Conservation (phyloP, 92 coral and sea anemone genomes). For the Anthopleura xanthogrammica region DNA sequence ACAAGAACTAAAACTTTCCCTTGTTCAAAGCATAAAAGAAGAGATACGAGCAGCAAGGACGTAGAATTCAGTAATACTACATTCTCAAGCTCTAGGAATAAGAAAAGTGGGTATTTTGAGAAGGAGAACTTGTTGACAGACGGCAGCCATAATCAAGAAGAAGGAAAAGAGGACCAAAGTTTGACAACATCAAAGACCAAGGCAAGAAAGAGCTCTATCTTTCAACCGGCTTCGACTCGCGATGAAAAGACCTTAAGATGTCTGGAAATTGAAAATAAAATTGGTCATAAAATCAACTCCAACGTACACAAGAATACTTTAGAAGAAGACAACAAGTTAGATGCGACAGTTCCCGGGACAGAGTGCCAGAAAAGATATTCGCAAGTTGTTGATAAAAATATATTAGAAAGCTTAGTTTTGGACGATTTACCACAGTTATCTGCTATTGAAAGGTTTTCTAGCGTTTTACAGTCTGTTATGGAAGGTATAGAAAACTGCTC, state of each 20-base stretch:
- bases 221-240: no score
- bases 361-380: not conserved
- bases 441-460: conserved; percentile 9
- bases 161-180: not conserved
- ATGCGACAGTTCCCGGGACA: not conserved
- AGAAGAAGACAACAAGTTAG: no score
- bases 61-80: not conserved
- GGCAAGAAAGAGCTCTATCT: no score
- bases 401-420: not conserved
- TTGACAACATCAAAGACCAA: not conserved
- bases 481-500: conserved; percentile 36
- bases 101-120: not conserved
- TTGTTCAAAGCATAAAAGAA: not conserved
- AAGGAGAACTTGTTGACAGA: not conserved
- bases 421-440: not conserved
- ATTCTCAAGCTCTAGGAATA: not conserved
- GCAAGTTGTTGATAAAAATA: not conserved
- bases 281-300: no score
- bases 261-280: no score
- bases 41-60: not conserved
- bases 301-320: no score
- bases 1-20: not conserved
- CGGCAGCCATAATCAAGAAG: not conserved
- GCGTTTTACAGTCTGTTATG: conserved; percentile 36
- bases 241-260: no score